Percentiles rank a stretch among this genome's conserved stretches.
These are phyloP conservation scores for Zosterops lateralis DNA, from an alignment of 2,113 vertebrate genomes.

Conservation along the genomic window DNA sequence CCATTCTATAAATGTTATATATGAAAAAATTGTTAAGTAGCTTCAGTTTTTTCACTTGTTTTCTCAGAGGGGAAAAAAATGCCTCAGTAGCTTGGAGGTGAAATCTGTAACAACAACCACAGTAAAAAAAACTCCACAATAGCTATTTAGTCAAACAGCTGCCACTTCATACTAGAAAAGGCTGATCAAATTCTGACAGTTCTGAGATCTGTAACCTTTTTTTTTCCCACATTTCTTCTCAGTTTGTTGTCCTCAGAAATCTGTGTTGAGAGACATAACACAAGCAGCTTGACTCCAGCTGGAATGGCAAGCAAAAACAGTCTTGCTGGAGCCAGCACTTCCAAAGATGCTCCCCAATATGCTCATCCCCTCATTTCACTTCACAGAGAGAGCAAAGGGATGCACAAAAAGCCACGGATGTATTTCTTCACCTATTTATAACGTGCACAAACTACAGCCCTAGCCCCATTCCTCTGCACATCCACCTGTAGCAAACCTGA, in stretches of 20 bases:
- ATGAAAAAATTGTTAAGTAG: not conserved
- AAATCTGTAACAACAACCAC: slow-evolving; percentile 10
- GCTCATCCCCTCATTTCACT: not conserved
- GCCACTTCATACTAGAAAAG: slow-evolving; percentile 38
- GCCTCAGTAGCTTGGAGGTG: not conserved
- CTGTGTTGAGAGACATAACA: slow-evolving; percentile 56
- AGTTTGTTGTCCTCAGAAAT: slow-evolving; percentile 53
- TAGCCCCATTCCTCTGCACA: not conserved
- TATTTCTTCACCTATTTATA: not conserved
- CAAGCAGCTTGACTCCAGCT: slow-evolving; percentile 51
- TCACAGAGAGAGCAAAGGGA: not conserved
- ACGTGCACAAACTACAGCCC: not conserved
- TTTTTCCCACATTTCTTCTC: slow-evolving; percentile 41
- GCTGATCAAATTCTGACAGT: slow-evolving; percentile 62
- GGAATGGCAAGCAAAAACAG: not conserved
- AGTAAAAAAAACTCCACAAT: not conserved
- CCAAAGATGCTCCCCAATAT: not conserved
- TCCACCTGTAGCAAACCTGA: not conserved
- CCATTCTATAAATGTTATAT: not conserved
- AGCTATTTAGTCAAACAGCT: slow-evolving; percentile 55
- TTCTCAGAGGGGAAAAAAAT: slow-evolving; percentile 2
- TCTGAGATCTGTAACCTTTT: slow-evolving; percentile 45
- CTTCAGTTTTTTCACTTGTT: not conserved
- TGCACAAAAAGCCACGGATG: rapidly evolving
- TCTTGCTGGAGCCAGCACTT: not conserved